Evolutionary conservation across 2,797 vertebrate genomes (phyloP).

Genomic region (Lacerta bilineata): DNA sequence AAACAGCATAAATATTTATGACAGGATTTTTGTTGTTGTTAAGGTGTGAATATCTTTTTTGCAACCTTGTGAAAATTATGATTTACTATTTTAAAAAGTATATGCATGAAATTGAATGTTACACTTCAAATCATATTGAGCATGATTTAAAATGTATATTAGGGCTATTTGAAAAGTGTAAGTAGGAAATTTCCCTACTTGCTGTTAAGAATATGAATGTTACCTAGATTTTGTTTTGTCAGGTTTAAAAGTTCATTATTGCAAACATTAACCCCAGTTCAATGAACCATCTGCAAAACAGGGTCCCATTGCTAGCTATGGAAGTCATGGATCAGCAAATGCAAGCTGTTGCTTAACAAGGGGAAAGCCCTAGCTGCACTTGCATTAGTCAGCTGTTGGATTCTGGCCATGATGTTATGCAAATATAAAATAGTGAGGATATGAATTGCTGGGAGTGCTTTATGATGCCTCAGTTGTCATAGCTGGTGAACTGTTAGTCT

Average conservation of each 20-base stretch:
- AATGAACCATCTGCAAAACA: conserved; percentile 24
- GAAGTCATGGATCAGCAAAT: conserved; percentile 13
- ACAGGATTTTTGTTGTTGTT: background rate
- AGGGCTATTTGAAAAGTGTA: background rate
- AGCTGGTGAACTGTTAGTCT: background rate
- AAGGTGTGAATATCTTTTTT: background rate
- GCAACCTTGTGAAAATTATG: background rate
- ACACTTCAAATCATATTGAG: background rate
- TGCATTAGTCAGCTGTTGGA: background rate
- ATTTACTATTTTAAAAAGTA: background rate
- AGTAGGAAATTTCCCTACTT: background rate
- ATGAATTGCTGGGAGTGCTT: background rate
- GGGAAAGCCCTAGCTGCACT: background rate
- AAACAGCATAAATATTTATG: background rate
- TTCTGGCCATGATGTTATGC: background rate
- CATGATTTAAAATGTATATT: background rate
- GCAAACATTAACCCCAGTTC: conserved; percentile 17
- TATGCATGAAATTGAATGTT: background rate
- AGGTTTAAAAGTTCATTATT: conserved; percentile 9
- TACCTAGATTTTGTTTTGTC: background rate
- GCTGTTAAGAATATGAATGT: conserved; percentile 9
- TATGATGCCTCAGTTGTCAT: background rate
- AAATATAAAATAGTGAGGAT: background rate
- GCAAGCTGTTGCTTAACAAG: conserved; percentile 17
- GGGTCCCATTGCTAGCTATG: background rate